phyloP scores from a whole-genome alignment of 2,797 vertebrate genomes.

The Calcarius lapponicus region DNA sequence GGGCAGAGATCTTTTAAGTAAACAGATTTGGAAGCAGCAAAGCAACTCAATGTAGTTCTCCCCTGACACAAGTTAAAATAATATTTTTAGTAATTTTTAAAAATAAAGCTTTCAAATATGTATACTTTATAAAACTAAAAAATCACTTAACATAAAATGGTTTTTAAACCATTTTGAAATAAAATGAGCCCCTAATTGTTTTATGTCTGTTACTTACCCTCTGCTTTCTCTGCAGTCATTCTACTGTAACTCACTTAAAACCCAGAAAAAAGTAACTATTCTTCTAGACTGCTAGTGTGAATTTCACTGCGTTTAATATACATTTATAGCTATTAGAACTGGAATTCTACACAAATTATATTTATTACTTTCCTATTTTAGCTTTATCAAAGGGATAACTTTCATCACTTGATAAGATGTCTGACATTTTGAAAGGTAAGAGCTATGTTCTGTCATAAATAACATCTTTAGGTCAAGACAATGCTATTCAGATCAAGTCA shows the following conservation, averaged over 20 bases:
- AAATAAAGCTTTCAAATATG: background rate
- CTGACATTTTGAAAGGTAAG: slow-evolving; percentile 66
- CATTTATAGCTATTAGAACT: slow-evolving; percentile 36
- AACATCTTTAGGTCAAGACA: slow-evolving; percentile 51
- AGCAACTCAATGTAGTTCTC: background rate
- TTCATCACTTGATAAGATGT: slow-evolving; percentile 42
- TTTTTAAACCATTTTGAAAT: slow-evolving; percentile 15
- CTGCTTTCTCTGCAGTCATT: background rate
- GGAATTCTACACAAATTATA: slow-evolving; percentile 58
- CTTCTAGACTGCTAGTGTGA: background rate
- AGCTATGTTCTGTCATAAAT: slow-evolving; percentile 59
- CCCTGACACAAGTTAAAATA: background rate
- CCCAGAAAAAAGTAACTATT: background rate
- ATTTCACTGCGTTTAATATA: slow-evolving; percentile 42
- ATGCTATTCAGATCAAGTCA: slow-evolving; percentile 56
- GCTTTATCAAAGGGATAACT: slow-evolving; percentile 47
- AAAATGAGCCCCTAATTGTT: background rate
- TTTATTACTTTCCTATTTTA: slow-evolving; percentile 63
- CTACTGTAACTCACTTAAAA: background rate
- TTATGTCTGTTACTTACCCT: background rate
- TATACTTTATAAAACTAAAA: background rate
- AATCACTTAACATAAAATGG: background rate
- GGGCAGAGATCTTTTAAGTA: background rate
- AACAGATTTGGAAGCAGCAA: background rate
- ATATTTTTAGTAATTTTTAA: background rate